A percentile compares a stretch with the other conserved stretches of the same genome.
phyloP scores from a whole-genome alignment of 2,113 vertebrate species.

The Callipepla californica region DNA sequence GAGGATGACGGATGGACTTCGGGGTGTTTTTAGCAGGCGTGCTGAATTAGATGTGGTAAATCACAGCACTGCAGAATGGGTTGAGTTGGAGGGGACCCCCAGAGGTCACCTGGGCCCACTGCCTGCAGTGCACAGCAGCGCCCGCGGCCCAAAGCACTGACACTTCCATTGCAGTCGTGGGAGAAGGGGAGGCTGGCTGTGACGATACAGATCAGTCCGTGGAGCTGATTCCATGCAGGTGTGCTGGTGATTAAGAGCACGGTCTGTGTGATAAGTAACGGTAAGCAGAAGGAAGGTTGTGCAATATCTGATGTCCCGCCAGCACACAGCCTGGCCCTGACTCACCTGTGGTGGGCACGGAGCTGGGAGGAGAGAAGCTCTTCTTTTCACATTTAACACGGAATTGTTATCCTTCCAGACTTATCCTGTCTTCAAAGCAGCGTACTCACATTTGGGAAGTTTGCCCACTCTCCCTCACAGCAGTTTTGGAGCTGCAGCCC shows the following conservation, averaged over 20 bases:
- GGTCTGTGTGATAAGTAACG: background rate
- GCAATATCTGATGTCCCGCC: background rate
- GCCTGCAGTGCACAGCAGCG: too few relatives aligned
- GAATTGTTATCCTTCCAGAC: background rate
- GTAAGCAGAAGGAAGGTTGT: background rate
- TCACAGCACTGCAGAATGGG: background rate
- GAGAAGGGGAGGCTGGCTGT: background rate
- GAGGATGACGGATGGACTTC: conserved; percentile 42
- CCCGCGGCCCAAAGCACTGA: too few relatives aligned
- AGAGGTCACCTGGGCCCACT: too few relatives aligned
- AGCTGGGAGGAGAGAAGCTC: background rate
- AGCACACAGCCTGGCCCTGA: background rate
- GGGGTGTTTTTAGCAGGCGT: conserved; percentile 5
- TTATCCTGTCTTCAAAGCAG: background rate
- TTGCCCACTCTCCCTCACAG: background rate
- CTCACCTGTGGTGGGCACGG: background rate
- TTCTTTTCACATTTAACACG: background rate
- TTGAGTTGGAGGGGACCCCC: background rate
- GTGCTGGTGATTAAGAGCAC: background rate
- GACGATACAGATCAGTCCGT: background rate
- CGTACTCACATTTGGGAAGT: background rate
- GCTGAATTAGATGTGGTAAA: conserved; percentile 33
- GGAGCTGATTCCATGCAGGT: background rate
- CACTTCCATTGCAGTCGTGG: background rate
- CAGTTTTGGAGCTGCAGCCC: background rate